phyloP scores from a whole-genome alignment of 2,888 invertebrate species.

The Macrosoma leucophasiata region DNA sequence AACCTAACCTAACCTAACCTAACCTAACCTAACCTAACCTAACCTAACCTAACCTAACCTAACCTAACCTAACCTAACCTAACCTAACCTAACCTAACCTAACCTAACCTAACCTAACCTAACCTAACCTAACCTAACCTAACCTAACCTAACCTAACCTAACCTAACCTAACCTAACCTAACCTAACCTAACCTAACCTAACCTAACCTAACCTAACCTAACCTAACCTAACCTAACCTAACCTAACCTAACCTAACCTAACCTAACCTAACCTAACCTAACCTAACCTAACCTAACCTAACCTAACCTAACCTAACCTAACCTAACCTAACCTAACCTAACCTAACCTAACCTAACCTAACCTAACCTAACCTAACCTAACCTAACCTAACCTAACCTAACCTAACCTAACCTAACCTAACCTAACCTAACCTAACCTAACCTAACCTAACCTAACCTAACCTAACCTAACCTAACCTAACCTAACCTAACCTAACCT shows the following conservation, averaged over 20 bases:
- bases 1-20: conserved; percentile 2
- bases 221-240: conserved; percentile 2
- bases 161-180: conserved; percentile 2
- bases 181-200: conserved; percentile 2
- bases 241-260: conserved; percentile 2
- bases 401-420: conserved; percentile 2
- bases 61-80: conserved; percentile 2
- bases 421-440: conserved; percentile 2
- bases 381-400: conserved; percentile 2
- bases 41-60: conserved; percentile 2
- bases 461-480: conserved; percentile 6
- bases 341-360: conserved; percentile 2
- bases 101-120: conserved; percentile 2
- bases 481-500: conserved; percentile 10
- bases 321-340: conserved; percentile 2
- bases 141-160: conserved; percentile 2
- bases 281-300: conserved; percentile 2
- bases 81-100: conserved; percentile 2
- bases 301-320: conserved; percentile 2
- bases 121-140: conserved; percentile 2
- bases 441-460: conserved; percentile 1
- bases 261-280: conserved; percentile 2
- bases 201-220: conserved; percentile 2
- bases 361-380: conserved; percentile 2
- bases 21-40: conserved; percentile 2